A percentile compares a stretch with the other conserved stretches of the same genome.
phyloP scores from a whole-genome alignment of 2,113 vertebrate species.

The Cheirogaleus medius region DNA sequence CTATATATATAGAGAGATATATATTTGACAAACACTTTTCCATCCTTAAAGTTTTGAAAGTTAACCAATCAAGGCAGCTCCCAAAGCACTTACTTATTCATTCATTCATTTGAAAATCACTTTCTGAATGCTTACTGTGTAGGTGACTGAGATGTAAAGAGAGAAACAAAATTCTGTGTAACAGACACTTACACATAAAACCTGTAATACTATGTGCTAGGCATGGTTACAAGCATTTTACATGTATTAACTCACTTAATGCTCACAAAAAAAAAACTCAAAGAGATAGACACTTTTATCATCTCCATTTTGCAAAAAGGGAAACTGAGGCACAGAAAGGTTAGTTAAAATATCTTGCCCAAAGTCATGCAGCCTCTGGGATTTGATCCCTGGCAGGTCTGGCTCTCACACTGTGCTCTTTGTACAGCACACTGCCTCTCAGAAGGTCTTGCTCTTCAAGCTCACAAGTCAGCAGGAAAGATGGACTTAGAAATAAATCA shows the following conservation, averaged over 20 bases:
- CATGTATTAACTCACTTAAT: not conserved
- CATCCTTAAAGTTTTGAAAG: not conserved
- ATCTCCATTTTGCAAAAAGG: not conserved
- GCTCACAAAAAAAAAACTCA: not conserved
- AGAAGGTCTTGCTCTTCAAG: not conserved
- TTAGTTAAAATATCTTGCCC: not conserved
- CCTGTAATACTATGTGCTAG: not conserved
- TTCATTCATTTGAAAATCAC: not conserved
- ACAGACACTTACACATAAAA: not conserved
- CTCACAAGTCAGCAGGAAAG: not conserved
- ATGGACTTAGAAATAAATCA: not conserved
- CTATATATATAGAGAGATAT: fast-evolving
- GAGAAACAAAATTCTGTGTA: not conserved
- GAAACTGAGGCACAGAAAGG: not conserved
- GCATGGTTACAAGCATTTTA: not conserved
- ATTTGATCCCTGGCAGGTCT: not conserved
- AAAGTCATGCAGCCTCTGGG: not conserved
- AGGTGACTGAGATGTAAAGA: not conserved
- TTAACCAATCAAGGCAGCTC: not conserved
- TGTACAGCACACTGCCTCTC: not conserved
- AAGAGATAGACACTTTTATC: not conserved
- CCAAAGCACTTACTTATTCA: not conserved
- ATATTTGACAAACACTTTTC: not conserved
- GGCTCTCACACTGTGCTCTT: not conserved
- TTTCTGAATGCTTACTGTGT: not conserved